phyloP scores from a whole-genome alignment of 2,797 vertebrate genomes.

The Muscicapa striata region DNA sequence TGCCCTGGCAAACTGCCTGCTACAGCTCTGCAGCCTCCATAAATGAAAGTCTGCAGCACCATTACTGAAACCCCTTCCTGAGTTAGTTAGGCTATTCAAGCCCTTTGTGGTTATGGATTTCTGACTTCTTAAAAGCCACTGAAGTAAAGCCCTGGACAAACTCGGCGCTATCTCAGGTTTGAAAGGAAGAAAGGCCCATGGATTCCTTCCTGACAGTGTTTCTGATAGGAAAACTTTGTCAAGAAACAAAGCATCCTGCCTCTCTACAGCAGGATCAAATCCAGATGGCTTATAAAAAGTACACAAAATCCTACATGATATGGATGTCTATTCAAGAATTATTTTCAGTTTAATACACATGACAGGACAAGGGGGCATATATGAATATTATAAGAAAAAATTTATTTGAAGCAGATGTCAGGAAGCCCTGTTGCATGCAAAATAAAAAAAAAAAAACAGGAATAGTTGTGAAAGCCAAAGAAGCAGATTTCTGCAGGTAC shows the following conservation, averaged over 20 bases:
- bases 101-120: neutral
- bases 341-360: constrained; percentile 69
- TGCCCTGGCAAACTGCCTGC: constrained; percentile 46
- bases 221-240: constrained; percentile 10
- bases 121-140: constrained; percentile 11
- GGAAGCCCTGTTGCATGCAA: constrained; percentile 54
- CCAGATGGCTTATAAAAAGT: constrained; percentile 68
- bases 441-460: constrained; percentile 17
- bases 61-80: neutral
- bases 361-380: constrained; percentile 70
- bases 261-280: constrained; percentile 46
- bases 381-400: constrained; percentile 62
- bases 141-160: constrained; percentile 7
- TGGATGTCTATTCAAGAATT: constrained; percentile 68
- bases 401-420: constrained; percentile 76
- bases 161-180: neutral
- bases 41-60: neutral
- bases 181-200: constrained; percentile 13
- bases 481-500: constrained; percentile 55
- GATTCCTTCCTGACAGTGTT: constrained; percentile 40
- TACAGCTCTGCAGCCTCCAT: neutral
- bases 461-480: constrained; percentile 44
- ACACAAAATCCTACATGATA: constrained; percentile 65
- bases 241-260: constrained; percentile 61
- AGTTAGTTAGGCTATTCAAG: neutral